Evolutionary conservation across 2,888 invertebrate genomes (phyloP).

Genomic region (Polydrusus pterygomalis): DNA sequence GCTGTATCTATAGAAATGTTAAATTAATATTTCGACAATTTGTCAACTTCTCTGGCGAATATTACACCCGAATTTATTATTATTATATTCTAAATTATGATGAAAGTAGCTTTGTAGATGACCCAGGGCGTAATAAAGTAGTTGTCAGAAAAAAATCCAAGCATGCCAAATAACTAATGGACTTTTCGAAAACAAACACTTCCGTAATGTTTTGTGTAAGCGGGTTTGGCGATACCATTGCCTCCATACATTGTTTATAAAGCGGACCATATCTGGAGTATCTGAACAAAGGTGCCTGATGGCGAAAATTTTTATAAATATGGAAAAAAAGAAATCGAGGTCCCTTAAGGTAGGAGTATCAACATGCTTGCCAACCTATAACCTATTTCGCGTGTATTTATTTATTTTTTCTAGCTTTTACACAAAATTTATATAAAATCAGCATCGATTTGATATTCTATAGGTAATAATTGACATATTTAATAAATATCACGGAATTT

Average conservation of each 20-base stretch:
- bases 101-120: neutral
- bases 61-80: neutral
- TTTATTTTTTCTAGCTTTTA: no score
- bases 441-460: no score
- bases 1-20: neutral
- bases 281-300: neutral
- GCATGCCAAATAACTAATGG: neutral
- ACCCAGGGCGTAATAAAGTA: neutral
- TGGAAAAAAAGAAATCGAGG: neutral
- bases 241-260: neutral
- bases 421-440: no score
- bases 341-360: no score
- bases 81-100: conserved; percentile 5
- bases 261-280: neutral
- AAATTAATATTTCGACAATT: conserved; percentile 1
- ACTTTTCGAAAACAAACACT: conserved; percentile 2
- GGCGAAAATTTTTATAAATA: neutral
- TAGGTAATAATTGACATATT: no score
- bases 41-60: neutral
- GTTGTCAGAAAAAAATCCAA: neutral
- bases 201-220: neutral
- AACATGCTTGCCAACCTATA: no score
- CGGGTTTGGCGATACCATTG: neutral
- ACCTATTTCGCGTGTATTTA: no score
- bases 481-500: no score